Base-by-base conservation (phyloP, 2,888 invertebrate species). In the Eristalis tenax region DNA sequence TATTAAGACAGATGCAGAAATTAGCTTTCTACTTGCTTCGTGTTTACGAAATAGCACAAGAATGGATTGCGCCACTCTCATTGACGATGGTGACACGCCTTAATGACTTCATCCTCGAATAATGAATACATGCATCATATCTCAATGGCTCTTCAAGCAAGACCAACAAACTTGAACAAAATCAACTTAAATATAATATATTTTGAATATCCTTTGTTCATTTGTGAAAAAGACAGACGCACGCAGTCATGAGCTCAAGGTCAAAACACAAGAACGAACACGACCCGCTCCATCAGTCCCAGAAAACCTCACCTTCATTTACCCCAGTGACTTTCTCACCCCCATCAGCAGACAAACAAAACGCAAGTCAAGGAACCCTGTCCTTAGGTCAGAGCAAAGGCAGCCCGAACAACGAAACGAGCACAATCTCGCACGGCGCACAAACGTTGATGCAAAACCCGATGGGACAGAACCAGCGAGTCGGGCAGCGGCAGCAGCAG, bases 311-410 rank as follows among this genome's bases (percentile, higher is more conserved):
- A 59, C 59, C 59, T 26, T 13, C 26, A 13, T 59, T 28, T 59
- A 15, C 26, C 59, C 26, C 26, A 23, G 26, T 59, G 26, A 28
- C 59, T 59, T 59, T 26, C 59, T 59, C 68, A 66, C 56, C 35
- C 28, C 61, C 32, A 68, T 50, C 35, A 28, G 61, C 50, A 68
- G 38, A 74, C 66, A 56, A 74, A 68, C 40, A 74, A 74, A 56
- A 68, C 68, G 63, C 74, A 75, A 81, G 81, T 69, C 81, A 81
- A 74, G 81, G 74, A 81, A 81, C 81, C 74, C 74, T 59, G 57
- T 75, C 81, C 74, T 75, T 64, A 74, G 74, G 74, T 69, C 74
- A 81, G 74, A 81, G 64, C 26, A 63, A 26, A 43, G 63, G 66
- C 59, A 59, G 38, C 66, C 32, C 32, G 28, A 50, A 57, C 63